These are phyloP conservation scores for Drosophila ogumai DNA, from an alignment of 1,140 invertebrate genomes.

Conservation along the genomic window DNA sequence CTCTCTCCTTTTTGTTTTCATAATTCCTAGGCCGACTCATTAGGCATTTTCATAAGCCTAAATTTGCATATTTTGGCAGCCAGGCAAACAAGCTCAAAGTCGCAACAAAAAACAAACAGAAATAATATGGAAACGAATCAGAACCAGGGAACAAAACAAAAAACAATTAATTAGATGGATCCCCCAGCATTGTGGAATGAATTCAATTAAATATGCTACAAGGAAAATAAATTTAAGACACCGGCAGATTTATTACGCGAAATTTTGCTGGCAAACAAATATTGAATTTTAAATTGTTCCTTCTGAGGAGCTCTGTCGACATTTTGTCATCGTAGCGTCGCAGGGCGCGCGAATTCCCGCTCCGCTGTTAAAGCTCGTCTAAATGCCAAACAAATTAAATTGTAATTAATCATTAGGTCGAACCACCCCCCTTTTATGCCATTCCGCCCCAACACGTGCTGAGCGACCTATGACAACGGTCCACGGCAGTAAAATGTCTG, in stretches of 20 bases:
- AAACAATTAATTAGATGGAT: constrained; percentile 71
- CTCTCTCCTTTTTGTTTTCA: background rate
- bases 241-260: constrained; percentile 15
- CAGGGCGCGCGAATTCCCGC: background rate
- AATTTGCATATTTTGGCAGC: constrained; percentile 66
- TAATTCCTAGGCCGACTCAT: constrained; percentile 40
- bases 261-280: constrained; percentile 10
- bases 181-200: constrained; percentile 9
- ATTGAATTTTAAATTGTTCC: constrained; percentile 30
- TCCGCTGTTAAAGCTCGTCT: constrained; percentile 1
- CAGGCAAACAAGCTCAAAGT: constrained; percentile 39
- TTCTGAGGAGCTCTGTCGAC: background rate
- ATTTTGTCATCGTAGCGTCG: constrained; percentile 26
- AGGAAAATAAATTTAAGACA: constrained; percentile 19
- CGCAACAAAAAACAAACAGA: constrained; percentile 16
- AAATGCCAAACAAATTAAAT: constrained; percentile 81
- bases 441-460: constrained; percentile 55
- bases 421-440: constrained; percentile 10
- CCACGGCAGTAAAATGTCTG: constrained; percentile 62
- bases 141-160: constrained; percentile 27
- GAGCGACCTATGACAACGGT: constrained; percentile 71
- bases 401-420: constrained; percentile 79
- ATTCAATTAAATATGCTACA: constrained; percentile 34
- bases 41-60: constrained; percentile 49
- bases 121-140: constrained; percentile 51